Percentiles rank a stretch among this genome's conserved stretches.
Conservation (phyloP, 2,797 vertebrate species). For the Gymnoscopelus microlampas region DNA sequence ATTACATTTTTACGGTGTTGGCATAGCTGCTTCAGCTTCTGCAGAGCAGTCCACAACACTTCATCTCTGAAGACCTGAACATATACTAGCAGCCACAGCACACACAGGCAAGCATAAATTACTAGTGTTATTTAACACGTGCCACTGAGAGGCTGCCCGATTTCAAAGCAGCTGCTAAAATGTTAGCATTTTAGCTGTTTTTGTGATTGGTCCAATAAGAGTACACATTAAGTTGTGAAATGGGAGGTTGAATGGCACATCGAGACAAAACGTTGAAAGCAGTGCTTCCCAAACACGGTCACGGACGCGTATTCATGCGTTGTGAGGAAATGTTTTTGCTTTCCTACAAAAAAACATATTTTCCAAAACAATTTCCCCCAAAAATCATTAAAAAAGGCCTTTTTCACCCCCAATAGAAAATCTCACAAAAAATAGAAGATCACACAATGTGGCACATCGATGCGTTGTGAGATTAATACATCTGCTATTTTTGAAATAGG, state of each 20-base stretch:
- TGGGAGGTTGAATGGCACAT: neutral
- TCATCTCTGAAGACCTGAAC: conserved; percentile 71
- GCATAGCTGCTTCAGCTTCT: conserved; percentile 65
- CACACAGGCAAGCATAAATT: conserved; percentile 71
- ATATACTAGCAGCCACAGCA: conserved; percentile 61
- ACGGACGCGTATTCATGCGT: too few species aligned
- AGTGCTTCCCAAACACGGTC: too few species aligned
- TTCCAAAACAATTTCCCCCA: too few species aligned
- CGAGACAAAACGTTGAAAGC: too few species aligned
- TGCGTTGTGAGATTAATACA: too few species aligned
- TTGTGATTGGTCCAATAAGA: conserved; percentile 67
- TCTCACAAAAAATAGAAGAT: too few species aligned
- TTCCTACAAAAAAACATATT: too few species aligned
- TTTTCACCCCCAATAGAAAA: too few species aligned
- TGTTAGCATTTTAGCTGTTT: conserved; percentile 69
- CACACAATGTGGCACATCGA: too few species aligned
- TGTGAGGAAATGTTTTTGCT: too few species aligned
- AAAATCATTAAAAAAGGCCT: conserved; percentile 5
- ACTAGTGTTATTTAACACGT: conserved; percentile 75
- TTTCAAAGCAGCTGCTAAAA: conserved; percentile 78
- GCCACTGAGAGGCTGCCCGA: conserved; percentile 71
- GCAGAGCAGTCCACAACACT: conserved; percentile 70
- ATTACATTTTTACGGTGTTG: conserved; percentile 75
- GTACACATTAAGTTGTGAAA: neutral
- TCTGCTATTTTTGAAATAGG: too few species aligned